These are phyloP conservation scores for Manis javanica DNA, from an alignment of 2,797 vertebrate species.

Conservation along the genomic window DNA sequence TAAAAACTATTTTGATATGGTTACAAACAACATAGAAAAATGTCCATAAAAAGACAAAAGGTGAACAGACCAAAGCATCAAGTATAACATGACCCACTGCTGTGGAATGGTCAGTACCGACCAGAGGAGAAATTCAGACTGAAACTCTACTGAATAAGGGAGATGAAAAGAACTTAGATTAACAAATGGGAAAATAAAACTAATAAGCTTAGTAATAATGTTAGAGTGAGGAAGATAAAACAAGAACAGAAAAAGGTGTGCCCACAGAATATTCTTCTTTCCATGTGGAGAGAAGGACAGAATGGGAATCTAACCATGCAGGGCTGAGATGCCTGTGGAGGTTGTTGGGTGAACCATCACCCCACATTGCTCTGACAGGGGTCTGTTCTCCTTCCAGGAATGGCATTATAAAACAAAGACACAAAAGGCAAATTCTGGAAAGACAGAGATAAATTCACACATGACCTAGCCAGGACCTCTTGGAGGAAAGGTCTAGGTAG, in stretches of 20 bases:
- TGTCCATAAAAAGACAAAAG: neutral
- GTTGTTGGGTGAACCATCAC: fast-evolving
- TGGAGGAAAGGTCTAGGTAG: neutral
- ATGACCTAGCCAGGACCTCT: neutral
- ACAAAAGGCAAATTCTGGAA: neutral
- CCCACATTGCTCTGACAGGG: neutral
- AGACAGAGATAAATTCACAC: neutral
- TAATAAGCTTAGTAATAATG: neutral
- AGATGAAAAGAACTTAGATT: neutral
- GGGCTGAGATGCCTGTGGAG: no score
- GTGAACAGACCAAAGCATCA: neutral
- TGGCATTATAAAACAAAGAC: neutral
- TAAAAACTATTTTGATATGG: neutral
- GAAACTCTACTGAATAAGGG: neutral
- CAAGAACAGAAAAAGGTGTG: neutral
- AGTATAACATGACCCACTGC: neutral
- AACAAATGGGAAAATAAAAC: neutral
- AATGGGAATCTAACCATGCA: neutral
- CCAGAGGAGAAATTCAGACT: neutral
- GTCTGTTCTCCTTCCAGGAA: neutral
- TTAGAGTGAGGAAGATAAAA: neutral
- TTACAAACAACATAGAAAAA: neutral
- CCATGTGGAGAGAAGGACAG: neutral
- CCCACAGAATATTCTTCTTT: no score
- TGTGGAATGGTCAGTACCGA: neutral